Evolutionary conservation across 53 echinoderm and acorn worm species (phyloP).

Genomic region (Arbacia lixula): DNA sequence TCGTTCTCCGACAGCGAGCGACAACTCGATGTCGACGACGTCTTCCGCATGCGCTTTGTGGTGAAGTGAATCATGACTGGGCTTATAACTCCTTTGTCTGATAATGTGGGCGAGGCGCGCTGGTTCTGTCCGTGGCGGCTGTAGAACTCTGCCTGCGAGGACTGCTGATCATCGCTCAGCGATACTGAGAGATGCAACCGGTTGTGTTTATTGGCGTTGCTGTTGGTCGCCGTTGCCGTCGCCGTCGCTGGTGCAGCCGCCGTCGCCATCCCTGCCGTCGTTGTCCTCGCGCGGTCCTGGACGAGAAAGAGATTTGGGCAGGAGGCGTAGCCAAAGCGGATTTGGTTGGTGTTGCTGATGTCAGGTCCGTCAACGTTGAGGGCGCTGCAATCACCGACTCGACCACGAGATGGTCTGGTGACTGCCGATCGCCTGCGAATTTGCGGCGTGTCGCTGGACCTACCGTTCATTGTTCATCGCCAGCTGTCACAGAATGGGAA

Average conservation of each 20-base stretch:
- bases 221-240: slow-evolving; percentile 44
- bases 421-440: slow-evolving; percentile 44
- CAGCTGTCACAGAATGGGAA: background rate
- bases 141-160: slow-evolving; percentile 58
- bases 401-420: slow-evolving; percentile 8
- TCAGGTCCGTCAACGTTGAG: background rate
- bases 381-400: slow-evolving; percentile 19
- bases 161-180: slow-evolving; percentile 57
- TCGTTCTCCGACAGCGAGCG: slow-evolving; percentile 86
- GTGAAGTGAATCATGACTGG: slow-evolving; percentile 45
- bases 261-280: background rate
- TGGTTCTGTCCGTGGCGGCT: slow-evolving; percentile 49
- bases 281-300: slow-evolving; percentile 5
- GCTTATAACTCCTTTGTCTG: slow-evolving; percentile 34
- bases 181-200: slow-evolving; percentile 46
- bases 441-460: slow-evolving; percentile 7
- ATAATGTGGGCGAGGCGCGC: slow-evolving; percentile 36
- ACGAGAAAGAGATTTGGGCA: slow-evolving; percentile 79
- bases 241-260: background rate
- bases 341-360: slow-evolving; percentile 10
- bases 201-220: slow-evolving; percentile 54
- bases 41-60: slow-evolving; percentile 57
- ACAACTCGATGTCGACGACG: slow-evolving; percentile 81
- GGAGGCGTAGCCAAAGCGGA: slow-evolving; percentile 50
- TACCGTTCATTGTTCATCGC: slow-evolving; percentile 34